Evolutionary conservation across 2,113 vertebrate species (phyloP).

Genomic region (Nibea albiflora): DNA sequence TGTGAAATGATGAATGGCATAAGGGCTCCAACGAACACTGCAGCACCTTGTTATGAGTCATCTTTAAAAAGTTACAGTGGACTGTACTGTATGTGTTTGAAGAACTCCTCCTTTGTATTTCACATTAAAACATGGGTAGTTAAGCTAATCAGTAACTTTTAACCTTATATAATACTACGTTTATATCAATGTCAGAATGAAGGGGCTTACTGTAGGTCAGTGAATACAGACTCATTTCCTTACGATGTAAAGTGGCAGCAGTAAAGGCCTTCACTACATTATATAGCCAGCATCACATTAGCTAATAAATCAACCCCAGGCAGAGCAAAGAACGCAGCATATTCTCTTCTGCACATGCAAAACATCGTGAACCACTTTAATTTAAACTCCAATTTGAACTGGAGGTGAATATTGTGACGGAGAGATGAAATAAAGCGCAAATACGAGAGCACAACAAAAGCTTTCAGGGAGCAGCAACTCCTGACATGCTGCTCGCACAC

Average conservation of each 20-base stretch:
- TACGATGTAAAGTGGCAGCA: constrained; percentile 35
- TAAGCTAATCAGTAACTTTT: neutral
- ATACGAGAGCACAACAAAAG: constrained; percentile 33
- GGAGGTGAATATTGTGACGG: neutral
- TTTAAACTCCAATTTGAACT: neutral
- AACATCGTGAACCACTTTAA: neutral
- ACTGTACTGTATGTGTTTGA: neutral
- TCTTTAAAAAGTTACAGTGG: neutral
- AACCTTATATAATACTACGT: neutral
- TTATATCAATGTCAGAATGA: neutral
- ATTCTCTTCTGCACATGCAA: constrained; percentile 32
- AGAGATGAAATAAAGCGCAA: constrained; percentile 11
- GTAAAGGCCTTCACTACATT: constrained; percentile 58
- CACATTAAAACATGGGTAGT: neutral
- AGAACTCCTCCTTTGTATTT: neutral
- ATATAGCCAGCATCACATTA: constrained; percentile 52
- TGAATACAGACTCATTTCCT: constrained; percentile 28
- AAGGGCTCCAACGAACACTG: constrained; percentile 1
- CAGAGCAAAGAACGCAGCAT: constrained; percentile 22
- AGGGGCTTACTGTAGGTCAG: constrained; percentile 11
- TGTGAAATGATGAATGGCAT: neutral
- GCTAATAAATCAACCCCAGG: constrained; percentile 45
- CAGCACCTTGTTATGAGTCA: neutral
- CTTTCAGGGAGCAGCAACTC: constrained; percentile 9
- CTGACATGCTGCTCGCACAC: neutral